Evolutionary conservation across 2,113 vertebrate species (phyloP).

Genomic region (Syngnathus floridae): DNA sequence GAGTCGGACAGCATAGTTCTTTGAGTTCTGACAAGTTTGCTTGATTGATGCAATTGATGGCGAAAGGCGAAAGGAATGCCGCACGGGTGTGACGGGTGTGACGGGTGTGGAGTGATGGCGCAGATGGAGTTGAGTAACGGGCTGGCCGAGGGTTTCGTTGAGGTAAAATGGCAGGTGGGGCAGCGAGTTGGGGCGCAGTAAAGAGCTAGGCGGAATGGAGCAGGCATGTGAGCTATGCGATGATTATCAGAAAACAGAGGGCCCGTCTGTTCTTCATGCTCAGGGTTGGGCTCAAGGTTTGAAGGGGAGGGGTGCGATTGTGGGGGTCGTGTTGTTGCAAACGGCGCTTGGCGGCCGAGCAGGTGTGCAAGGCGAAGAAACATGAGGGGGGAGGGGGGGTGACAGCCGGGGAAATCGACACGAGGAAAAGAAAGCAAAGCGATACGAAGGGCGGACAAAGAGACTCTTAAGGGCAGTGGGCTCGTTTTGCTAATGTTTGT

Average conservation of each 20-base stretch:
- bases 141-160: slow-evolving; percentile 28
- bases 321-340: neutral
- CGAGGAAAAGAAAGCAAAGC: slow-evolving; percentile 27
- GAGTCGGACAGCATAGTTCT: slow-evolving; percentile 39
- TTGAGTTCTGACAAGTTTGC: neutral
- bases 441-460: neutral
- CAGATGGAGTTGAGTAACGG: slow-evolving; percentile 47
- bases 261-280: slow-evolving; percentile 61
- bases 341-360: slow-evolving; percentile 51
- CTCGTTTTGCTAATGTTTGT: neutral
- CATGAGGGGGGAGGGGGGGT: slow-evolving; percentile 5
- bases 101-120: slow-evolving; percentile 46
- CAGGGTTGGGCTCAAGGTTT: slow-evolving; percentile 15
- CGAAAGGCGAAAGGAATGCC: slow-evolving; percentile 40
- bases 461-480: neutral
- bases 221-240: slow-evolving; percentile 71
- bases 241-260: slow-evolving; percentile 70
- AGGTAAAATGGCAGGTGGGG: slow-evolving; percentile 53
- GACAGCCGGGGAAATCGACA: slow-evolving; percentile 19
- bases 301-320: neutral
- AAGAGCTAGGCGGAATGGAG: slow-evolving; percentile 32
- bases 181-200: slow-evolving; percentile 28
- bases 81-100: slow-evolving; percentile 29
- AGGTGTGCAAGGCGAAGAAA: slow-evolving; percentile 63
- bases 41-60: slow-evolving; percentile 15